Percentiles rank a stretch among this genome's conserved stretches.
Conservation (phyloP, 1,140 invertebrate species). For the Drosophila insularis region DNA sequence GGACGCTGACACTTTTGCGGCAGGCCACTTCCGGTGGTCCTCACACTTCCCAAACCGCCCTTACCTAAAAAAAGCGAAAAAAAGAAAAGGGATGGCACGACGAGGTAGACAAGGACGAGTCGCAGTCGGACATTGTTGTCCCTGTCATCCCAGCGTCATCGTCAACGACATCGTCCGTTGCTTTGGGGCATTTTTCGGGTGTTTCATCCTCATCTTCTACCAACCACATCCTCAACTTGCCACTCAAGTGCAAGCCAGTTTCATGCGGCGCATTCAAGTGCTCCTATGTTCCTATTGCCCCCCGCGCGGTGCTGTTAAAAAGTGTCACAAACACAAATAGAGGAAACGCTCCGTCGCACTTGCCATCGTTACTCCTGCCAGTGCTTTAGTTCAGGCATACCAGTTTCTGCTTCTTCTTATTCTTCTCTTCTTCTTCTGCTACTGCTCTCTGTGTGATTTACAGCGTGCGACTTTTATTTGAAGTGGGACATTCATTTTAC, state of each 20-base stretch:
- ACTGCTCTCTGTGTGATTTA: conserved; percentile 67
- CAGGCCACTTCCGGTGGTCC: conserved; percentile 73
- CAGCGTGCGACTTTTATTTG: conserved; percentile 80
- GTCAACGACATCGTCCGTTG: conserved; percentile 45
- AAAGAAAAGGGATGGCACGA: conserved; percentile 25
- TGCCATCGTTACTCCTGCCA: conserved; percentile 30
- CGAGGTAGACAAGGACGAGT: neutral
- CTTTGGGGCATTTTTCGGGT: conserved; percentile 69
- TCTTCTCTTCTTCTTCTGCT: too few relatives aligned
- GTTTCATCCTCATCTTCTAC: conserved; percentile 10
- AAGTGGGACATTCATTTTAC: conserved; percentile 80
- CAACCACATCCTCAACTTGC: conserved; percentile 47
- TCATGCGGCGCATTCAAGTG: conserved; percentile 73
- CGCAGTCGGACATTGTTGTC: conserved; percentile 32
- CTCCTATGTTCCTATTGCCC: conserved; percentile 51
- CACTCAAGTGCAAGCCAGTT: conserved; percentile 73
- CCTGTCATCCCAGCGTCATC: conserved; percentile 50
- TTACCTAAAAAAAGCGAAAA: neutral
- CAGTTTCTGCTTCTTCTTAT: neutral
- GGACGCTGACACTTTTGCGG: conserved; percentile 71
- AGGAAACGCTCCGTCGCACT: conserved; percentile 51
- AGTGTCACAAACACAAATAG: conserved; percentile 75
- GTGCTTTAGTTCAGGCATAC: neutral
- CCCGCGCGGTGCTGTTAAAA: conserved; percentile 21
- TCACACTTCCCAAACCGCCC: neutral